Base-by-base conservation (phyloP, 2,888 invertebrate species). In the Euphydryas editha region DNA sequence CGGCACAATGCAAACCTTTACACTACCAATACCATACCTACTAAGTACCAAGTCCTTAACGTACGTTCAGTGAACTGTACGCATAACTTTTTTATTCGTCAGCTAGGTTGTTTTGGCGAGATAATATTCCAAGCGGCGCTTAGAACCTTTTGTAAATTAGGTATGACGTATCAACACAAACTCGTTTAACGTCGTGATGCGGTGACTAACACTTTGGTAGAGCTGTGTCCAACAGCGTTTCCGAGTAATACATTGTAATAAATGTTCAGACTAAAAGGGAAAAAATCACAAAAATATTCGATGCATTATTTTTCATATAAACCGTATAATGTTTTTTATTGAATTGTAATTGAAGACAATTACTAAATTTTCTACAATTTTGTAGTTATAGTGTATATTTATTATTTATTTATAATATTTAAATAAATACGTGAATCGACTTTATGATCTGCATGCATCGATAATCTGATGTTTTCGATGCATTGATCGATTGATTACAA, bases 131-230 rank as follows among this genome's bases (percentile, higher is more conserved):
- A 62, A 24, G 46, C 54, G 64, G 71, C 65, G 70, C 69, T 73
- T 72, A 74, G 60, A 72, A 69, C 67, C 64, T 75, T 76, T 73
- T 73, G 67, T 74, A 69, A 72, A 60, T 73, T 75, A 73, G 75
- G 76, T 73, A 77, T 78, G 78, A 78, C 78, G 77, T 78, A 77
- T 77, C 76, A 73, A 68, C 72, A 69, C 73, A 77, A 78, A 80
- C 79, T 75, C 73, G 79, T 80, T 78, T 74, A 75, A 65, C 69
- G 72, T 69, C 72, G 73, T 76, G 76, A 73, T 75, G 72, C 68
- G 65, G 62, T 75, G 73, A 76, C 73, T 75, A 74, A 74, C 73
- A 67, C 71, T 61, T 65, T 65, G 68, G 57, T 65, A 66, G 74
- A 74, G 68, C 73, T 73, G 76, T 76, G 79, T 77, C 81, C 76